Base-by-base conservation (phyloP, 2,888 invertebrate genomes). In the Tinea semifulvella region DNA sequence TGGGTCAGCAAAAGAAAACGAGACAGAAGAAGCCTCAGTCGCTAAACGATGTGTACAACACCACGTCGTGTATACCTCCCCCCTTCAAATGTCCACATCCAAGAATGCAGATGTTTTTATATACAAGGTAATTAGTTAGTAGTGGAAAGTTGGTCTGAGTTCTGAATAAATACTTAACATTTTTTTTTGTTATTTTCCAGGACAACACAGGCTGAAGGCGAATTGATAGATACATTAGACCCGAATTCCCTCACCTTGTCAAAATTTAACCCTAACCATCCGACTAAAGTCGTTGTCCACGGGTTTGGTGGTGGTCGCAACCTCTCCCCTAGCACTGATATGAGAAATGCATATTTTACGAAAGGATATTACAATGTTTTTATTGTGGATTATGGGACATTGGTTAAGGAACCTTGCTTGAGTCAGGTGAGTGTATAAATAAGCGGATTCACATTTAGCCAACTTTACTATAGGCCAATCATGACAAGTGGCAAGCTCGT, bases 251-350 rank as follows among this genome's bases (percentile, higher is more conserved):
- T 95, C 16, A 86, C 86, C 52, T 83, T 84, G 48, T 91, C 92
- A 0, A 87, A 84, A 53, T 96, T 93, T 66, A 91, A 94, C 66
- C 84, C 88, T 0, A 84, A 82, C 0, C 87, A 91, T 64, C 89
- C 91, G 0, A 92, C 93, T 3, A 96, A 96, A 75, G 84, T 96
- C 16, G 88, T 96, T 38, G 91, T 96, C 13, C 96, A 96, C 59
- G 96, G 96, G 4, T 96, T 96, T 58, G 93, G 94, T 0, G 94
- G 93, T 0, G 93, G 94, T 1, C 76, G 92, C 49, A 87, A 90
- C 61, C 77, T 89, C 22, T 88, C 91, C 0, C 94, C 94, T 0
- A 93, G 92, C 61, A 92, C 93, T 0, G 92, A 93, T 60, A 85
- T 94, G 75, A 82, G 93, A 43, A 88, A 90, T 61, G 94, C 92